Evolutionary conservation across 2,113 vertebrate species (phyloP), one percentile per base, ranked within the genome.

Genomic region (Rhinoptilus africanus): DNA sequence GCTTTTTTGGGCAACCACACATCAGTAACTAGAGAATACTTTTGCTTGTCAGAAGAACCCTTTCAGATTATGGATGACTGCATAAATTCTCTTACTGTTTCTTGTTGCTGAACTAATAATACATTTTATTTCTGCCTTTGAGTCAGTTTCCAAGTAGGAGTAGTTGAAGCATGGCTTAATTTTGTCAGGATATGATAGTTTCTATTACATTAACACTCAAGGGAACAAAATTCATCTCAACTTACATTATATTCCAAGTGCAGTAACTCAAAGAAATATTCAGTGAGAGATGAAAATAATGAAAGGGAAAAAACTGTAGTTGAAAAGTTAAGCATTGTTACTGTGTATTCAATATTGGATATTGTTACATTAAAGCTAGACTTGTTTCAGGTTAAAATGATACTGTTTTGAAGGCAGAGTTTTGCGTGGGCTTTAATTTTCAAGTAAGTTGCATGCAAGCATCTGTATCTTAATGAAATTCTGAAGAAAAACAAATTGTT

Each of bases 91-190:
- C 45, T 66, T 84, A 45, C 48, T 92, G 32, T 77, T 95, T 95
- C 66, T 95, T 11, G 17, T 41, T 86, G 39, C 74, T 90, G 51
- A 86, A 92, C 82, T 95, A 93, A 90, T 91, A 95, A 80, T 82
- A 87, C n/a, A 64, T 89, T 94, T 95, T 94, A 83, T 87, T 93
- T 95, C 53, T 78, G 62, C 34, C 35, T 82, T 96, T 83, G 59
- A 93, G 67, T 90, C 50, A 83, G 50, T 62, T 97, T 94, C 35
- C 51, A 94, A 80, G 85, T 75, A 80, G 57, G 12, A 96, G 45
- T 79, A 79, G 73, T 76, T 94, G 92, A 96, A 96, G 67, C 63
- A 85, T 62, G 75, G 59, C 82, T 95, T 96, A 87, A 93, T 97
- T 93, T 94, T 92, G 48, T 89, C 82, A 92, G 83, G 57, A 45